Conservation (phyloP, 1,140 invertebrate species). For the Phortica variegata region DNA sequence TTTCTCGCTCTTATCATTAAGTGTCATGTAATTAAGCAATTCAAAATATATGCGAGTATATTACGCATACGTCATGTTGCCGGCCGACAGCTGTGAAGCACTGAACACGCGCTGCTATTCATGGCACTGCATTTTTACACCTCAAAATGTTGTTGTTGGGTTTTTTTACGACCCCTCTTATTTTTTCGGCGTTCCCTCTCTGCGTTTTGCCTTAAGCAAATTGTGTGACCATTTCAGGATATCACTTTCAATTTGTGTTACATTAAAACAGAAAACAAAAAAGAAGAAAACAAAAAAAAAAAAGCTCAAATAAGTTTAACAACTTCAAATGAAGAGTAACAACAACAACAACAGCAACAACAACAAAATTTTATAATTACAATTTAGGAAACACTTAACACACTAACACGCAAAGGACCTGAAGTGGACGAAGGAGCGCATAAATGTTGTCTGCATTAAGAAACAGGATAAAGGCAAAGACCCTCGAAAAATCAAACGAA, state of each 20-base stretch:
- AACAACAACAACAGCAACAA: neutral
- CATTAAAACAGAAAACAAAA: constrained; percentile 19
- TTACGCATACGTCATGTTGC: constrained; percentile 28
- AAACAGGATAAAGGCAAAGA: constrained; percentile 10
- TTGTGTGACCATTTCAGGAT: constrained; percentile 37
- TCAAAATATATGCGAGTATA: constrained; percentile 14
- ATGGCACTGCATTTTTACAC: too few species aligned
- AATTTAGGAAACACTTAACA: constrained; percentile 50
- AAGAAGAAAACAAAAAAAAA: constrained; percentile 9
- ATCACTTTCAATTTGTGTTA: constrained; percentile 45
- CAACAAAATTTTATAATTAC: constrained; percentile 44
- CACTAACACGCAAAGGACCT: constrained; percentile 30
- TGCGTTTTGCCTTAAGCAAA: too few species aligned
- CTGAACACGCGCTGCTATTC: too few species aligned
- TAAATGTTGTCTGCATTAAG: too few species aligned
- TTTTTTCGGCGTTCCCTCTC: too few species aligned
- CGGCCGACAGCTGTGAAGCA: neutral
- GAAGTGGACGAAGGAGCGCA: too few species aligned
- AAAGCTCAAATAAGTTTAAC: constrained; percentile 30
- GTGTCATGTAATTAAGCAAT: constrained; percentile 1
- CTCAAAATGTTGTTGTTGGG: too few species aligned
- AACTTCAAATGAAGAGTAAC: constrained; percentile 36
- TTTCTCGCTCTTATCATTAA: too few species aligned
- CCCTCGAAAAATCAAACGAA: constrained; percentile 6
- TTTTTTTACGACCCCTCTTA: too few species aligned